Percentiles rank a stretch among this genome's conserved stretches.
phyloP scores from a whole-genome alignment of 1,140 invertebrate genomes.

The Caenorhabditis brenneri region DNA sequence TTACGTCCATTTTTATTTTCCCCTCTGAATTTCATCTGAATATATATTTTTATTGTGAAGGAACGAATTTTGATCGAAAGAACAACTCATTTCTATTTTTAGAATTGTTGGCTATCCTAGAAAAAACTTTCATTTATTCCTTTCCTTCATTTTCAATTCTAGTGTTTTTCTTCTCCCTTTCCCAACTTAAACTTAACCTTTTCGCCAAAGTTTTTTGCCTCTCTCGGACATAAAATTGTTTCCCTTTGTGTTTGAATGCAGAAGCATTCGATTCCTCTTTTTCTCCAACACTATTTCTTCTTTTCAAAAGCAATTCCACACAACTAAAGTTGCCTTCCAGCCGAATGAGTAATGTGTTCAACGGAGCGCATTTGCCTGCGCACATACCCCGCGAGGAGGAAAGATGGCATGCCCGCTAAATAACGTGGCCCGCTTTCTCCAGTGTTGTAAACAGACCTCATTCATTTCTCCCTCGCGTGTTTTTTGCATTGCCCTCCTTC shows the following conservation, averaged over 20 bases:
- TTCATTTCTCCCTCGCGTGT: slow-evolving; percentile 28
- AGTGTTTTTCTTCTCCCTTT: neutral
- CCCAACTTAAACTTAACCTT: neutral
- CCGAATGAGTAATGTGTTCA: neutral
- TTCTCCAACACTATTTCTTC: neutral
- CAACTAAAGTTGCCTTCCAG: neutral
- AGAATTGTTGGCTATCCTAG: no score
- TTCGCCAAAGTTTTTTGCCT: neutral
- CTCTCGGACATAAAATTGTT: neutral
- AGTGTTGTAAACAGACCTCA: slow-evolving; percentile 32
- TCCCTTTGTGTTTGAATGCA: neutral
- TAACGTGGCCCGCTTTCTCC: neutral
- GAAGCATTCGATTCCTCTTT: neutral
- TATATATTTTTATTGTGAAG: no score
- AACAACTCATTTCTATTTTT: neutral
- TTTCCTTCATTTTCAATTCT: neutral
- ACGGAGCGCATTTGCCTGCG: neutral
- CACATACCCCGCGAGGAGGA: neutral
- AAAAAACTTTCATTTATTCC: neutral
- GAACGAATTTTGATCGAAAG: no score
- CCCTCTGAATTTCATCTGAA: no score
- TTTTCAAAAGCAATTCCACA: neutral
- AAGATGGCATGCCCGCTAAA: slow-evolving; percentile 12
- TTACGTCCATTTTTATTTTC: no score
- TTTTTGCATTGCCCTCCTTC: slow-evolving; percentile 7